Base-by-base conservation (phyloP, 2,113 vertebrate genomes). In the Tonatia bakeri region DNA sequence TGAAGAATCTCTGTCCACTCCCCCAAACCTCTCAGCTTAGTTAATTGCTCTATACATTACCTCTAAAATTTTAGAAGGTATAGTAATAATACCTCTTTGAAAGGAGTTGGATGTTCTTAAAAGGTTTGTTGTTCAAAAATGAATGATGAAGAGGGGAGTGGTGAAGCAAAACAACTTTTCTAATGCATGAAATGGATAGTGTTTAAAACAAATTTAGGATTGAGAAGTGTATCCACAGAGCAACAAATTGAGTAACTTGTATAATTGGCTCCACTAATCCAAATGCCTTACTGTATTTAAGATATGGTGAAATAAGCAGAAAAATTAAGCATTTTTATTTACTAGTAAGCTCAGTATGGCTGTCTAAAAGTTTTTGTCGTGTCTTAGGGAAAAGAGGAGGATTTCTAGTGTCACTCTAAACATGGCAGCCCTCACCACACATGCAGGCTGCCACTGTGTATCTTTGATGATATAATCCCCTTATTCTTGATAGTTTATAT, bases 241-340 rank as follows among this genome's bases (percentile, higher is more conserved):
- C 87, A 93, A 56, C 43, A 45, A 94, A 61, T 52, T 81, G 61
- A 70, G 24, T 95, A 75, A 56, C n/a, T 90, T 92, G 36, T 81
- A 22, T 76, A 52, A 70, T 64, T 93, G 59, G 15, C 52, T 92
- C 28, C 72, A 28, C 52, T 52, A 75, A 38, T 61, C 43, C 76
- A 31, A 0, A 70, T 91, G 14, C 61, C 16, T 73, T 59, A 81
- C 1, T 16, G 10, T 86, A 43, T 84, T 80, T 85, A 89, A 80
- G 17, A 43, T 86, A 65, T 45, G 22, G 24, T 73, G 45, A 75
- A 38, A 52, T 59, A 38, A 12, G 33, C 38, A 81, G 67, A 86
- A 80, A 69, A 86, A 47, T 10, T 33, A 87, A n/a, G 19, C 33
- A 64, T 40, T 43, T 86, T 59, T 47, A n/a, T 81, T 45, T 64